Conservation (phyloP, 2,888 invertebrate species). For the Tupiocoris notatus region DNA sequence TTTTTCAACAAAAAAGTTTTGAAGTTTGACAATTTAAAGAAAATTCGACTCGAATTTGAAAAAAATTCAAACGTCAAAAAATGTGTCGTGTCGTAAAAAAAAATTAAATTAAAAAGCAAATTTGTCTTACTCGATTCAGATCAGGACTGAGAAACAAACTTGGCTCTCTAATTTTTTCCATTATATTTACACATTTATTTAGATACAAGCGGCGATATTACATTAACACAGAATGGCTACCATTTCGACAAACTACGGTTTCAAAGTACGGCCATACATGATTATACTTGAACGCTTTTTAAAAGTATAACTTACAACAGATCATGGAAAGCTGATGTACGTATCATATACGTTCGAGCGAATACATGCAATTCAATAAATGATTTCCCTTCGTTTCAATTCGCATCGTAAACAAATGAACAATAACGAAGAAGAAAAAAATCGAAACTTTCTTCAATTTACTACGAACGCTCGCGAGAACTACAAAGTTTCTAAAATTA, state of each 20-base stretch:
- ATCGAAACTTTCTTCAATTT: no score
- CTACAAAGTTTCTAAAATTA: no score
- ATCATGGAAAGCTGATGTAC: slow-evolving; percentile 36
- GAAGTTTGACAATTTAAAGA: no score
- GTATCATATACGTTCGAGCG: slow-evolving; percentile 24
- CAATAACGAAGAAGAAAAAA: neutral
- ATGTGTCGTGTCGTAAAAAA: no score
- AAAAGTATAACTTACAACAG: slow-evolving; percentile 33
- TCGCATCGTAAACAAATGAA: neutral
- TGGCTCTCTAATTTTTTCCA: slow-evolving; percentile 28
- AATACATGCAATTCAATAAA: no score
- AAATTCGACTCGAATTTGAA: no score
- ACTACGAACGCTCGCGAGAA: no score
- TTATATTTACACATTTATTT: slow-evolving; percentile 41
- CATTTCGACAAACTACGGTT: slow-evolving; percentile 2
- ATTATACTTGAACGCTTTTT: slow-evolving; percentile 15
- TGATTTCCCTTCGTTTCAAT: neutral
- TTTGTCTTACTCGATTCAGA: no score
- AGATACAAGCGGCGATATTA: slow-evolving; percentile 33
- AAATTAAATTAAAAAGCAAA: no score
- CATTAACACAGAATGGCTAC: slow-evolving; percentile 34
- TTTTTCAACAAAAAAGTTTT: no score
- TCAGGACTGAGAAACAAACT: no score
- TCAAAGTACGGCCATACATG: neutral
- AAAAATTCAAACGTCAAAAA: no score